These are phyloP conservation scores for Erynnis tages DNA, from an alignment of 2,888 invertebrate genomes.

Conservation along the genomic window DNA sequence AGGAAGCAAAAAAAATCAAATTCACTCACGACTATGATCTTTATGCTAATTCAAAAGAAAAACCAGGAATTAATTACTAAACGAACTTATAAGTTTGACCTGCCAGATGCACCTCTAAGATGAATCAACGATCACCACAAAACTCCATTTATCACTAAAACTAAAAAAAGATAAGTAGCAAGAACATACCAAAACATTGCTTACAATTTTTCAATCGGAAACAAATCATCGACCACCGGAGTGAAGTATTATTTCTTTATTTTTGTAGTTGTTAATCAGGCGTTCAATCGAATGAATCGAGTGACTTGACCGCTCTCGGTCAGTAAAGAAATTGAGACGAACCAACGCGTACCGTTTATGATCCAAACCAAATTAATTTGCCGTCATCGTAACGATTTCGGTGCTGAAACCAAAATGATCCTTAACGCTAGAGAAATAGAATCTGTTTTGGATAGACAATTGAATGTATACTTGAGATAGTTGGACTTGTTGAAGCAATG, in stretches of 20 bases:
- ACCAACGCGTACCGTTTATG: conserved; percentile 28
- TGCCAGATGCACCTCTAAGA: no score
- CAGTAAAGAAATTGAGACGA: conserved; percentile 31
- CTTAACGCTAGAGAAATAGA: background rate
- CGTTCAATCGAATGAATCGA: conserved; percentile 23
- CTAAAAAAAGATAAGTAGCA: conserved; percentile 2
- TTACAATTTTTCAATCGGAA: conserved; percentile 10
- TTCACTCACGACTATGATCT: no score
- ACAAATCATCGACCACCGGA: conserved; percentile 16
- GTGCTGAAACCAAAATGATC: background rate
- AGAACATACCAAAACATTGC: conserved; percentile 6
- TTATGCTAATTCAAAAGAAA: no score
- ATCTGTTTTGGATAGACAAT: background rate
- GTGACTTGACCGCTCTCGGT: conserved; percentile 28
- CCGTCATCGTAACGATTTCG: conserved; percentile 7
- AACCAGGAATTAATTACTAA: no score
- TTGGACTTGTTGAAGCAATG: conserved; percentile 28
- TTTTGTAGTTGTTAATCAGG: conserved; percentile 22
- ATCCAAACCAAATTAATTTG: conserved; percentile 25
- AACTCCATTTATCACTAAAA: background rate
- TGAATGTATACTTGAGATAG: conserved; percentile 1
- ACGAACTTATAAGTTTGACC: no score
- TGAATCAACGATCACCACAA: background rate
- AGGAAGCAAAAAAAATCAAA: no score
- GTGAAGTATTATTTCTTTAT: conserved; percentile 20